These are phyloP conservation scores for Willisornis vidua DNA, from an alignment of 2,113 vertebrate species.

Conservation along the genomic window DNA sequence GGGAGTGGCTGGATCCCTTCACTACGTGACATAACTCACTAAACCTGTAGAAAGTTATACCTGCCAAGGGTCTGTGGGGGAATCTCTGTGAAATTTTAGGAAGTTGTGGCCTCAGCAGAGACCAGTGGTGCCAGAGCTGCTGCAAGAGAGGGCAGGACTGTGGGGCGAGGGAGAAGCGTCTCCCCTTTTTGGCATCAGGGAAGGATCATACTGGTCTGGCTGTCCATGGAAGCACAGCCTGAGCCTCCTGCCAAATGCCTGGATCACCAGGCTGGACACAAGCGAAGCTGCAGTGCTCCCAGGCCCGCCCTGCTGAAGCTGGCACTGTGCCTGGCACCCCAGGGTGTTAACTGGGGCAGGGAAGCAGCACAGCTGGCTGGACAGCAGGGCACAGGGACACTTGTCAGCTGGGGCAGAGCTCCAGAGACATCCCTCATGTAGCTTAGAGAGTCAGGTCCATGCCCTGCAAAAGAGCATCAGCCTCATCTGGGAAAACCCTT, in stretches of 20 bases:
- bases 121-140: neutral
- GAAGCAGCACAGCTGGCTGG: neutral
- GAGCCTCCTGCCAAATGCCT: neutral
- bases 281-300: neutral
- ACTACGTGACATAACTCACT: neutral
- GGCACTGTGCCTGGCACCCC: neutral
- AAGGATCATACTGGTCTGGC: rapidly evolving
- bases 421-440: rapidly evolving
- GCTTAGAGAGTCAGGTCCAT: neutral
- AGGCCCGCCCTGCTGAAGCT: neutral
- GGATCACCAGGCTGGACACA: neutral
- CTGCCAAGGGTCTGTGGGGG: neutral
- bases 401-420: neutral
- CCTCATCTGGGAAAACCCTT: neutral
- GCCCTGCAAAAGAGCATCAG: neutral
- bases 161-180: neutral
- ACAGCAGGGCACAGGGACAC: neutral
- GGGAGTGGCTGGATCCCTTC: neutral
- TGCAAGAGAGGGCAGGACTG: neutral
- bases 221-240: neutral
- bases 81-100: neutral
- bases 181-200: neutral
- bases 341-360: neutral
- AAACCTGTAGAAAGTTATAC: neutral
- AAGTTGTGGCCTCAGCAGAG: neutral